A percentile compares a stretch with the other conserved stretches of the same genome.
phyloP scores from a whole-genome alignment of 2,113 vertebrate genomes.

The Brachypteracias leptosomus region DNA sequence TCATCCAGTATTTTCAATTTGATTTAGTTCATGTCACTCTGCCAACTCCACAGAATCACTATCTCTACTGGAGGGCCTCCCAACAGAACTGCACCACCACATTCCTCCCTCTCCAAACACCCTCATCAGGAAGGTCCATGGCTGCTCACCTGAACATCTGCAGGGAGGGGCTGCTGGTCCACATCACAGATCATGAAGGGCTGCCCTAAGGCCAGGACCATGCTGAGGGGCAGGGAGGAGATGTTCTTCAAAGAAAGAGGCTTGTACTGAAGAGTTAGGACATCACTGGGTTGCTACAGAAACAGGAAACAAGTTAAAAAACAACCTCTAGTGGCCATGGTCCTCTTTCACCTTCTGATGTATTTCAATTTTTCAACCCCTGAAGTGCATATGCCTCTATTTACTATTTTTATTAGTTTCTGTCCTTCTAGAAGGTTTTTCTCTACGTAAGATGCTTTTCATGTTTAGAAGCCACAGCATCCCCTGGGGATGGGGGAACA shows the following conservation, averaged over 20 bases:
- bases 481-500: not conserved
- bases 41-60: not conserved
- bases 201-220: constrained; percentile 67
- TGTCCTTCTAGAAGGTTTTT: not conserved
- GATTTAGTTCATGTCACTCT: not conserved
- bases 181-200: constrained; percentile 80
- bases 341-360: not conserved
- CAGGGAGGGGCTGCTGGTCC: not conserved
- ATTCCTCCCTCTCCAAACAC: not conserved
- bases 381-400: not conserved
- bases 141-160: constrained; percentile 40
- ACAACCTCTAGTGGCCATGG: not conserved
- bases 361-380: not conserved
- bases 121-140: not conserved
- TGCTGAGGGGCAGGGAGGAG: constrained; percentile 74
- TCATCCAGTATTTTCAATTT: not conserved
- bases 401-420: not conserved
- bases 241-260: constrained; percentile 80
- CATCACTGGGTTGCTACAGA: constrained; percentile 62
- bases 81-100: not conserved
- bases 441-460: not conserved
- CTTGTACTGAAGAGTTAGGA: constrained; percentile 70
- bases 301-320: not conserved
- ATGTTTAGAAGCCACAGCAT: not conserved
- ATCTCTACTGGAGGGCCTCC: not conserved